Evolutionary conservation across 2,888 invertebrate genomes (phyloP).

Genomic region (Fissipunctia ypsillon): DNA sequence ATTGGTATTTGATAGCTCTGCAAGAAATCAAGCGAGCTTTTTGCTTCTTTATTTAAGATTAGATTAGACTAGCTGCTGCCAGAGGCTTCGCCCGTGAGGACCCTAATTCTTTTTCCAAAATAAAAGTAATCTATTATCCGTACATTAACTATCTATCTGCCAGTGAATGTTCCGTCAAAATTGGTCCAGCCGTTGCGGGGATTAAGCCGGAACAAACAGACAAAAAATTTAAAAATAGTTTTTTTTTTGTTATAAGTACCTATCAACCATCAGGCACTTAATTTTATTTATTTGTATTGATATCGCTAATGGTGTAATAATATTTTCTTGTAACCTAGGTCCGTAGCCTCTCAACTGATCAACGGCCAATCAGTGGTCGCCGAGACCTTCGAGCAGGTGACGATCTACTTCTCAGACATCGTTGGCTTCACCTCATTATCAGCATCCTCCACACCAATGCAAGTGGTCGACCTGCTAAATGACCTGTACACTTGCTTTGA

Average conservation of each 20-base stretch:
- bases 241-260: no score
- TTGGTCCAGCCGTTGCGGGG: no score
- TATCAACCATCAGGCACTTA: no score
- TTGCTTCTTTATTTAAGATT: background rate
- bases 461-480: constrained; percentile 98
- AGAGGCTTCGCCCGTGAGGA: no score
- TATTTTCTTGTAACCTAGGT: constrained; percentile 81
- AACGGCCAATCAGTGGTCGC: constrained; percentile 97
- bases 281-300: no score
- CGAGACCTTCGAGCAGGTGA: constrained; percentile 97
- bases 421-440: constrained; percentile 97
- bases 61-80: no score
- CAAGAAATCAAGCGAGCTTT: background rate
- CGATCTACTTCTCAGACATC: constrained; percentile 98
- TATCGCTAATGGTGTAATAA: background rate
- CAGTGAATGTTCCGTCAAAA: no score
- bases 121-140: no score
- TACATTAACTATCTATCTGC: no score
- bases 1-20: background rate
- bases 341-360: constrained; percentile 97
- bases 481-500: constrained; percentile 99
- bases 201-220: no score
- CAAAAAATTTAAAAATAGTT: no score
- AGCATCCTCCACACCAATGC: constrained; percentile 96
- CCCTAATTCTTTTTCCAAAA: no score